Evolutionary conservation across 2,888 invertebrate species (phyloP).

Genomic region (Teleogryllus oceanicus): DNA sequence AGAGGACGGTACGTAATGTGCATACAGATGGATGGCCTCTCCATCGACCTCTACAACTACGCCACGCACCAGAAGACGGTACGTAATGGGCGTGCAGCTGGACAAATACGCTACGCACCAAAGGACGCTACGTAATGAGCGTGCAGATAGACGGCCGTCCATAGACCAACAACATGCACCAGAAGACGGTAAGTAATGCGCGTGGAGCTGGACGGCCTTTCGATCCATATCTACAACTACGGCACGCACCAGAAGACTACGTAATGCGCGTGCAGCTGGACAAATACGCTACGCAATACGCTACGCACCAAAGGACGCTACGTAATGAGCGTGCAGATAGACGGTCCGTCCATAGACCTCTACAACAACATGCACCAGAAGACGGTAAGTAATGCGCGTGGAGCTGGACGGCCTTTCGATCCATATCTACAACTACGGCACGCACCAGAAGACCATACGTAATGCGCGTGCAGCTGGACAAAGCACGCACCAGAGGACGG

Average conservation of each 20-base stretch:
- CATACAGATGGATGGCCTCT: not conserved
- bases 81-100: too few species aligned
- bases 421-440: not conserved
- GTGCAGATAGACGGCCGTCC: too few species aligned
- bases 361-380: conserved; percentile 34
- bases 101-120: too few species aligned
- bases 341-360: not conserved
- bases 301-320: too few species aligned
- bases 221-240: not conserved
- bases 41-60: not conserved
- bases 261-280: too few species aligned
- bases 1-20: conserved; percentile 40
- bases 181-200: conserved; percentile 40
- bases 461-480: not conserved
- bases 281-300: too few species aligned
- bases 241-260: too few species aligned
- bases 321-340: too few species aligned
- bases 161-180: conserved; percentile 3
- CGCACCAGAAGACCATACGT: conserved; percentile 41
- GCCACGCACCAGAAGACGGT: too few species aligned
- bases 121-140: too few species aligned
- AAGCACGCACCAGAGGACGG: conserved; percentile 41
- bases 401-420: not conserved
- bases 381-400: conserved; percentile 38
- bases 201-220: not conserved